Conservation (phyloP, 1,140 invertebrate species). For the Heliconius hermathena region DNA sequence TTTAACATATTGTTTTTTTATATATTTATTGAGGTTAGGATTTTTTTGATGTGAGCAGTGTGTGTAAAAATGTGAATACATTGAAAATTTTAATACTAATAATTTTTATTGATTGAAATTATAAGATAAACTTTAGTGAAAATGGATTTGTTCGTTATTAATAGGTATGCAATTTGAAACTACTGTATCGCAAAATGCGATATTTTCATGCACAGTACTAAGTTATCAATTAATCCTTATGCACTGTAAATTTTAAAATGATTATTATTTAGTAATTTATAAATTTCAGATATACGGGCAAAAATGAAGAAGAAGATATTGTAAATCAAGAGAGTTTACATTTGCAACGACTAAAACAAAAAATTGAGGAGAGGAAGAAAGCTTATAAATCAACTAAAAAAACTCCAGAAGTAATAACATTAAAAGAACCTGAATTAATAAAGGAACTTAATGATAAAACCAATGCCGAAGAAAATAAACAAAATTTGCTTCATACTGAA, state of each 20-base stretch:
- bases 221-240: not conserved
- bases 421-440: conserved; percentile 41
- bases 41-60: not conserved
- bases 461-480: conserved; percentile 22
- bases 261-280: not conserved
- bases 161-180: conserved; percentile 62
- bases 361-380: conserved; percentile 82
- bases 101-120: not conserved
- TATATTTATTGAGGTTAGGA: not conserved
- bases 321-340: conserved; percentile 80
- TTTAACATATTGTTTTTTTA: not conserved
- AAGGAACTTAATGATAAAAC: conserved; percentile 25
- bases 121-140: not conserved
- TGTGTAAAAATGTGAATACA: conserved; percentile 6
- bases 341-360: conserved; percentile 82
- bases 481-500: conserved; percentile 25
- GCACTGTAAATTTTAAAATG: not conserved
- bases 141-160: conserved; percentile 82
- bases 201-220: not conserved
- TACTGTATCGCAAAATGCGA: not conserved
- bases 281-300: conserved; percentile 72
- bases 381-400: conserved; percentile 44
- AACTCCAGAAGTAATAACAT: conserved; percentile 50
- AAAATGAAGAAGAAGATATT: conserved; percentile 61
- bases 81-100: not conserved